Evolutionary conservation across 1,140 invertebrate genomes (phyloP).

Genomic region (Samia ricini): DNA sequence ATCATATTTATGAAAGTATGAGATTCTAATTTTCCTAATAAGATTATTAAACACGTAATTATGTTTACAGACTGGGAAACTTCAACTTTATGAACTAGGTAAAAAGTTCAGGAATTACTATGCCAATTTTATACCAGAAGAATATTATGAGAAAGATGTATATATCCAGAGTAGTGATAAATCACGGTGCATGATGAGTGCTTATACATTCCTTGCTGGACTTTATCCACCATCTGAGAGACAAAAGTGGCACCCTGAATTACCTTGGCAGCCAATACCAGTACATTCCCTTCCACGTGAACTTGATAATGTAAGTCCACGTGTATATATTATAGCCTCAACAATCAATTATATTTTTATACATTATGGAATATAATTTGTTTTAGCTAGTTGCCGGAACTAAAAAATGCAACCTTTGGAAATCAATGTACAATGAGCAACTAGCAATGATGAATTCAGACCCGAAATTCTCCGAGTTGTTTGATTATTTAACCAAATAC

Average conservation of each 20-base stretch:
- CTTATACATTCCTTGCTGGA: constrained; percentile 88
- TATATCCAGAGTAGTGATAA: constrained; percentile 87
- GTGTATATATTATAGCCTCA: neutral
- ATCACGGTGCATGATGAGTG: constrained; percentile 93
- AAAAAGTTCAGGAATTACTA: constrained; percentile 85
- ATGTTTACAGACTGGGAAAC: constrained; percentile 85
- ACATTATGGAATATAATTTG: neutral
- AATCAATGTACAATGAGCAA: constrained; percentile 76
- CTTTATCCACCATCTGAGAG: constrained; percentile 86
- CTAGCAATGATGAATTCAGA: constrained; percentile 78
- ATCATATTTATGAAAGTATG: neutral
- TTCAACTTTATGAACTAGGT: constrained; percentile 87
- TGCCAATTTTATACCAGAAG: constrained; percentile 80
- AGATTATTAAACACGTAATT: neutral
- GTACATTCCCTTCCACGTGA: constrained; percentile 85
- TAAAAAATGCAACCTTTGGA: constrained; percentile 79
- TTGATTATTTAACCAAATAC: constrained; percentile 80
- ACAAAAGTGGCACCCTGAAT: constrained; percentile 84
- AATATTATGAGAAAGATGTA: constrained; percentile 82
- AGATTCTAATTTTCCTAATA: neutral
- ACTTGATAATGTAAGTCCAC: constrained; percentile 82
- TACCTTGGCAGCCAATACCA: constrained; percentile 93
- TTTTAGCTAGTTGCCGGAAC: constrained; percentile 82
- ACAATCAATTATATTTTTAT: neutral
- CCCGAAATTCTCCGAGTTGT: constrained; percentile 79